Evolutionary conservation across 1,140 invertebrate species (phyloP).

Genomic region (Condylostylus longicornis): DNA sequence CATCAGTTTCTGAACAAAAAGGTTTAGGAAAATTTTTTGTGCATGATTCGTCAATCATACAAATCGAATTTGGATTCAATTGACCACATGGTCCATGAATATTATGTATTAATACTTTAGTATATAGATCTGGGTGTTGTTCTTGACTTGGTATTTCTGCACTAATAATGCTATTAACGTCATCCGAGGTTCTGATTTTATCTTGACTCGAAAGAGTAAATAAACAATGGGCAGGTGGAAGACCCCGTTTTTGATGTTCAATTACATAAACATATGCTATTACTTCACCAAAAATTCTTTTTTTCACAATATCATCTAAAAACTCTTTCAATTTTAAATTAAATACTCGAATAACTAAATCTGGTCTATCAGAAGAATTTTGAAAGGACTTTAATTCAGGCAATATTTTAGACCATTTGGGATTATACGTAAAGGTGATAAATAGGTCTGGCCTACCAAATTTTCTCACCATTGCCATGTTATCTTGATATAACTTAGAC

Average conservation of each 20-base stretch:
- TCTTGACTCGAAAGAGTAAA: conserved; percentile 4
- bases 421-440: conserved; percentile 36
- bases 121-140: conserved; percentile 29
- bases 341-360: conserved; percentile 34
- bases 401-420: conserved; percentile 32
- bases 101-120: conserved; percentile 32
- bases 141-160: conserved; percentile 33
- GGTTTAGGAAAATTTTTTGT: conserved; percentile 15
- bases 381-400: conserved; percentile 19
- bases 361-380: conserved; percentile 20
- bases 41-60: conserved; percentile 21
- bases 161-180: too few relatives aligned
- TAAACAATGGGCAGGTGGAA: conserved; percentile 7
- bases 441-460: conserved; percentile 30
- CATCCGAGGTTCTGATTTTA: too few relatives aligned
- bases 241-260: conserved; percentile 33
- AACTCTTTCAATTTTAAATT: conserved; percentile 34
- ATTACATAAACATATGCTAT: conserved; percentile 33
- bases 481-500: conserved; percentile 36
- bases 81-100: conserved; percentile 40
- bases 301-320: conserved; percentile 31
- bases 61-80: conserved; percentile 18
- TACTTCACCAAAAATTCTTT: conserved; percentile 23
- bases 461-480: conserved; percentile 34
- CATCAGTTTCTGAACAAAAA: conserved; percentile 11